These are phyloP conservation scores for Conger conger DNA, from an alignment of 2,113 vertebrate species.

Conservation along the genomic window DNA sequence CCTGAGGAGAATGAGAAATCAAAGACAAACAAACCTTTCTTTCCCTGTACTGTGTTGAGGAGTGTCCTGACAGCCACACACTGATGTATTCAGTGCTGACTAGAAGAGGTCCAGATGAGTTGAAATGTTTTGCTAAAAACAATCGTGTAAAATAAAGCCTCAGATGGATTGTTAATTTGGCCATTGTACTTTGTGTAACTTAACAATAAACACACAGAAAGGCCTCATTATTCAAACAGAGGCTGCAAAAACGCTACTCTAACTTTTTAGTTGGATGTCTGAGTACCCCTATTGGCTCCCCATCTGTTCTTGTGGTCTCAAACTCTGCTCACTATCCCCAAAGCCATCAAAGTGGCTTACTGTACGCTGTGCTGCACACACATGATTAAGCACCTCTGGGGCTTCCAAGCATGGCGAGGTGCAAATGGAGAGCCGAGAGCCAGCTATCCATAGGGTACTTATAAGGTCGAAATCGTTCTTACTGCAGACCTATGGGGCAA, in stretches of 20 bases:
- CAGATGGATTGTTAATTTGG: too few species aligned
- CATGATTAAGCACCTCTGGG: not conserved
- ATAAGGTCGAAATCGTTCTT: not conserved
- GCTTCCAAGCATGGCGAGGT: not conserved
- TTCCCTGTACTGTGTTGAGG: too few species aligned
- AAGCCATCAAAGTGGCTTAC: slow-evolving; percentile 2
- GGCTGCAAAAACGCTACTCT: not conserved
- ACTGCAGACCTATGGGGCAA: not conserved
- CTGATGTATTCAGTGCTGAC: too few species aligned
- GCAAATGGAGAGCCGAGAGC: not conserved
- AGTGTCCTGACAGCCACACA: too few species aligned
- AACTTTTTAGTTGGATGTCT: not conserved
- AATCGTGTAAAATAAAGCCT: too few species aligned
- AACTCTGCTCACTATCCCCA: not conserved
- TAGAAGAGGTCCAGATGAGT: too few species aligned
- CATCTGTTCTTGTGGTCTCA: not conserved
- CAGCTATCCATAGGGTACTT: not conserved
- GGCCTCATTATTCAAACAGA: not conserved
- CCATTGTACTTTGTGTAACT: not conserved
- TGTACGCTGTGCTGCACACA: not conserved
- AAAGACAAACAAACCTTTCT: too few species aligned
- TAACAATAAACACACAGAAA: not conserved
- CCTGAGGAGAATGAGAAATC: too few species aligned
- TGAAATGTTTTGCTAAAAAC: too few species aligned
- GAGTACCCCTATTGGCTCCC: not conserved